These are phyloP conservation scores for Colletes gigas DNA, from an alignment of 1,140 invertebrate genomes.

Conservation along the genomic window DNA sequence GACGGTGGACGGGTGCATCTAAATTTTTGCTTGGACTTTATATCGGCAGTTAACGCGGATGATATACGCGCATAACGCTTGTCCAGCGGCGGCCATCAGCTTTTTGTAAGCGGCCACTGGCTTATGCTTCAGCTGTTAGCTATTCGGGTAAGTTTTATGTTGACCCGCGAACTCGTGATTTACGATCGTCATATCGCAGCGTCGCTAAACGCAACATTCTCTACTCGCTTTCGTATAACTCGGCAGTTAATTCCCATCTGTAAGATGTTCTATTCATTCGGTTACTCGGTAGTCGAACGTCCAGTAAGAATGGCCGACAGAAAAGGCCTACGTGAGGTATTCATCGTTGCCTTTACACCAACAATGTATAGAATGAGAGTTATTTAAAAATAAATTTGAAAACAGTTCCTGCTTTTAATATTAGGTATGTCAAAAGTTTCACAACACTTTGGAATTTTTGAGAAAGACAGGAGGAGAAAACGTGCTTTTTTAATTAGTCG, in stretches of 20 bases:
- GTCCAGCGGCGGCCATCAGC: conserved; percentile 40
- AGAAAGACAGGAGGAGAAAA: too few relatives aligned
- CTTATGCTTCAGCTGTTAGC: conserved; percentile 45
- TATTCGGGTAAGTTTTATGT: conserved; percentile 53
- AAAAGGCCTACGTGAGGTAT: too few relatives aligned
- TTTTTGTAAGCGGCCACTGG: conserved; percentile 45
- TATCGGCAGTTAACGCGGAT: conserved; percentile 63
- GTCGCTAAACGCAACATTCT: conserved; percentile 20
- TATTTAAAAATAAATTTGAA: too few relatives aligned
- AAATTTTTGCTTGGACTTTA: conserved; percentile 59
- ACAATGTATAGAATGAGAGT: too few relatives aligned
- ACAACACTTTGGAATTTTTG: too few relatives aligned
- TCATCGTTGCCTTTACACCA: too few relatives aligned
- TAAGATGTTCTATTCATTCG: neutral
- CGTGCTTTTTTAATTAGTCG: too few relatives aligned
- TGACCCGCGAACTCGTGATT: conserved; percentile 52
- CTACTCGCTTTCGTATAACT: conserved; percentile 24
- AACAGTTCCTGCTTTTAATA: too few relatives aligned
- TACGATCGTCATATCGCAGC: conserved; percentile 51
- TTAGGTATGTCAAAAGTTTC: too few relatives aligned
- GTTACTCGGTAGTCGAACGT: neutral
- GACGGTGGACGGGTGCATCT: conserved; percentile 12
- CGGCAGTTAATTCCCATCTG: conserved; percentile 31
- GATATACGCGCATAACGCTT: conserved; percentile 58
- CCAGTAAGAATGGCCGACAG: too few relatives aligned